Evolutionary conservation across 1,140 invertebrate genomes (phyloP).

Genomic region (Steinernema khuongi): DNA sequence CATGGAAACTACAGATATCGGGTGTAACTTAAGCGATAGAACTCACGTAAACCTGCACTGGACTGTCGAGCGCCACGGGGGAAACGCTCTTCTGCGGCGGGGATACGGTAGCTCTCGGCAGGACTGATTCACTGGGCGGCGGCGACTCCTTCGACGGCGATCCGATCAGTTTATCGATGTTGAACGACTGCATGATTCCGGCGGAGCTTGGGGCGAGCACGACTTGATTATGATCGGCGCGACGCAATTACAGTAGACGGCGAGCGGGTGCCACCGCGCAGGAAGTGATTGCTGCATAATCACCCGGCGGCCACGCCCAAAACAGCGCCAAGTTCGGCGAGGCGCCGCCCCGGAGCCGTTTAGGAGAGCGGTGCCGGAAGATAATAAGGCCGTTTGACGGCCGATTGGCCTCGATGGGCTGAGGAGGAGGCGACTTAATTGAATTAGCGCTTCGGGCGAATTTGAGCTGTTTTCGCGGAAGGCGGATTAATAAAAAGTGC

Average conservation of each 20-base stretch:
- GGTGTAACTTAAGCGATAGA: not conserved
- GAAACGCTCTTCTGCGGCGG: not conserved
- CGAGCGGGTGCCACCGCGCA: constrained; percentile 13
- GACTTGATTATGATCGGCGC: constrained; percentile 16
- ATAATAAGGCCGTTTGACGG: not conserved
- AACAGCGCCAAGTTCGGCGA: not conserved
- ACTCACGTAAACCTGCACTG: not conserved
- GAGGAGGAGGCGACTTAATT: no score
- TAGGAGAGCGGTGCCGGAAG: no score
- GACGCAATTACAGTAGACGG: constrained; percentile 13
- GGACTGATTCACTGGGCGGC: not conserved
- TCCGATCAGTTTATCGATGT: constrained; percentile 10
- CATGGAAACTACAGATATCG: no score
- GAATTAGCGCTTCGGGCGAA: not conserved
- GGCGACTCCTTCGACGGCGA: not conserved
- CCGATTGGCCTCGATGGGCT: not conserved
- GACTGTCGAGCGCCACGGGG: not conserved
- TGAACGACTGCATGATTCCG: constrained; percentile 3
- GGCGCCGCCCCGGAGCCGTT: not conserved
- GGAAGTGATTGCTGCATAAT: constrained; percentile 16
- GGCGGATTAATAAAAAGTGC: not conserved
- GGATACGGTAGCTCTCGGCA: not conserved
- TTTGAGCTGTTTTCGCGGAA: not conserved
- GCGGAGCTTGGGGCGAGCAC: not conserved
- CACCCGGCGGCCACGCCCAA: not conserved